These are phyloP conservation scores for Enteromius trimaculatus DNA, from an alignment of 2,797 vertebrate species.

Conservation along the genomic window DNA sequence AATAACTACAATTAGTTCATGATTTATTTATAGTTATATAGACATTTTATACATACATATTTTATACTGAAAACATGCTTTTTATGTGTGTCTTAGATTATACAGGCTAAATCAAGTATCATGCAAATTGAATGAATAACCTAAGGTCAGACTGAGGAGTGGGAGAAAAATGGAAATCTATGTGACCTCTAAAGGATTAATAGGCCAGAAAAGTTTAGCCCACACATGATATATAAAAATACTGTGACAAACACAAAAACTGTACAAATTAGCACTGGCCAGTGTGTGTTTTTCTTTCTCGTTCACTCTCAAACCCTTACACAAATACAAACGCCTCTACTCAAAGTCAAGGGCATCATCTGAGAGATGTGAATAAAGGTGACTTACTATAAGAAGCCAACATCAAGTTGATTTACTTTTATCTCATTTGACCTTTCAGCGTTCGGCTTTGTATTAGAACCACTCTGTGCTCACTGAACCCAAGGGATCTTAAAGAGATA, in stretches of 20 bases:
- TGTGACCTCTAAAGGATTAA: slow-evolving; percentile 2
- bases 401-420: slow-evolving; percentile 23
- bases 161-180: neutral
- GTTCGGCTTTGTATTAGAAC: slow-evolving; percentile 1
- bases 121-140: neutral
- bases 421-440: slow-evolving; percentile 28
- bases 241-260: neutral
- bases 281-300: neutral
- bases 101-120: neutral
- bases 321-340: neutral
- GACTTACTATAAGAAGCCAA: slow-evolving; percentile 4
- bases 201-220: neutral
- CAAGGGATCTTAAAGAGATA: neutral
- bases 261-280: neutral
- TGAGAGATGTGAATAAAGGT: slow-evolving; percentile 20
- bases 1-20: too few species aligned
- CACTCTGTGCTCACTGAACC: slow-evolving; percentile 6
- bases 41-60: neutral
- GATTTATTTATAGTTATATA: too few species aligned
- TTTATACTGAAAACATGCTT: neutral
- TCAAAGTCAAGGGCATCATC: slow-evolving; percentile 16
- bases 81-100: neutral
- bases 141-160: neutral
- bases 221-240: neutral
- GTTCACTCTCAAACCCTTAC: neutral